Conservation (phyloP, 23 tunicate genomes). For the Ciona savignyi region DNA sequence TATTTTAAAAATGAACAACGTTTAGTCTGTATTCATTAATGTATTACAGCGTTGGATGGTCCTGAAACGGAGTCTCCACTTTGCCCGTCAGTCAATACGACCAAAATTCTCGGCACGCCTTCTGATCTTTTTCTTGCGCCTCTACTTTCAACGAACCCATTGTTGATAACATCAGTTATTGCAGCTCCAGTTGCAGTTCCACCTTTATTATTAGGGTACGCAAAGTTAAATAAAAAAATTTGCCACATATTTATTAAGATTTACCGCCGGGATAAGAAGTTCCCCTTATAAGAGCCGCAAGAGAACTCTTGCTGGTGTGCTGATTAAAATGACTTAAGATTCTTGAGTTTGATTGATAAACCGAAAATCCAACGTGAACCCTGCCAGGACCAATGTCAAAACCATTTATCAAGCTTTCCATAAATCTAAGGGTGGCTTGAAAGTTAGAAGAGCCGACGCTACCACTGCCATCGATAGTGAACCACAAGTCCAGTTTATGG, state of each 20-base stretch:
- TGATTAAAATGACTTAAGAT: slow-evolving; percentile 16
- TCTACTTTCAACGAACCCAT: slow-evolving; percentile 10
- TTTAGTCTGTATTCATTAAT: too few species aligned
- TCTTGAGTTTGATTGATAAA: not conserved
- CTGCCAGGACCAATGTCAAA: slow-evolving; percentile 19
- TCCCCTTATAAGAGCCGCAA: not conserved
- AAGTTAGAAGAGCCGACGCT: slow-evolving; percentile 27
- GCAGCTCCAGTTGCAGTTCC: slow-evolving; percentile 15
- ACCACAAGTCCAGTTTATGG: slow-evolving; percentile 8
- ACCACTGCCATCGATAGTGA: slow-evolving; percentile 20
- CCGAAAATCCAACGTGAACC: slow-evolving; percentile 30
- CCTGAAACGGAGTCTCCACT: slow-evolving; percentile 6
- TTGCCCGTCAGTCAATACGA: slow-evolving; percentile 26
- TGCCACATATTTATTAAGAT: not conserved
- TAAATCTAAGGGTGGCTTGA: slow-evolving; percentile 9
- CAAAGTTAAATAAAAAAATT: not conserved
- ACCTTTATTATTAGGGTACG: slow-evolving; percentile 4
- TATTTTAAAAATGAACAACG: not conserved
- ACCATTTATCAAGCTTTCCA: not conserved
- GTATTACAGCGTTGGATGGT: slow-evolving; percentile 9
- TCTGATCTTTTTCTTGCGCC: slow-evolving; percentile 4
- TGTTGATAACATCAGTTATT: not conserved
- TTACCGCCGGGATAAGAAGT: slow-evolving; percentile 30
- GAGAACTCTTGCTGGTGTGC: slow-evolving; percentile 13
- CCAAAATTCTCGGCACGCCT: slow-evolving; percentile 16